phyloP scores from a whole-genome alignment of 2,113 vertebrate species.

The Numenius arquata region DNA sequence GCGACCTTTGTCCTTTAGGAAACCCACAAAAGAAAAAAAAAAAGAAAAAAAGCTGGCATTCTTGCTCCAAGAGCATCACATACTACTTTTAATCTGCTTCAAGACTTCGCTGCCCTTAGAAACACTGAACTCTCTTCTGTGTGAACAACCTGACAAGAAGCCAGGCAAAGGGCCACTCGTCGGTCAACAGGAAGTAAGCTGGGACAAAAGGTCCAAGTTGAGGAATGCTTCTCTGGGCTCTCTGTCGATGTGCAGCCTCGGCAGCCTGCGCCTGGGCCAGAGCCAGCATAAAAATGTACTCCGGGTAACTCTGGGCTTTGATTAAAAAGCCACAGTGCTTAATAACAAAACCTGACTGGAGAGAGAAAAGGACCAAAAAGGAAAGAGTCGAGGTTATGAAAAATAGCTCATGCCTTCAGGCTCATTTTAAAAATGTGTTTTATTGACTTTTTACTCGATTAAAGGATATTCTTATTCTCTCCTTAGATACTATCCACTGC shows the following conservation, averaged over 20 bases:
- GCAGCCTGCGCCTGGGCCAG: constrained; percentile 68
- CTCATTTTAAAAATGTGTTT: constrained; percentile 33
- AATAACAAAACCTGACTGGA: constrained; percentile 42
- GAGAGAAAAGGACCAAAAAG: neutral
- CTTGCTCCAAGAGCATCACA: constrained; percentile 16
- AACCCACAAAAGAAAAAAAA: neutral
- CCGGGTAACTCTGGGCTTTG: constrained; percentile 45
- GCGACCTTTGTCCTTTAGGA: constrained; percentile 42
- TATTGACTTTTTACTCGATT: constrained; percentile 44
- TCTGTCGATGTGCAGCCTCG: constrained; percentile 74
- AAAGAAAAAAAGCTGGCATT: neutral
- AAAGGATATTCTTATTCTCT: constrained; percentile 45
- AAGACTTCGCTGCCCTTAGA: constrained; percentile 36
- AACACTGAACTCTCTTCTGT: constrained; percentile 67
- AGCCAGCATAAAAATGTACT: constrained; percentile 68
- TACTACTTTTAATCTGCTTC: constrained; percentile 52
- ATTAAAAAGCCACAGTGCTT: constrained; percentile 59
- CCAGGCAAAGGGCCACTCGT: constrained; percentile 65
- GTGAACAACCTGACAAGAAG: constrained; percentile 60
- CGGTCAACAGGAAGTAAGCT: constrained; percentile 83
- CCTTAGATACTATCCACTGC: neutral
- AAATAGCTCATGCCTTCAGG: neutral
- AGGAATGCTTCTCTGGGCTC: constrained; percentile 76
- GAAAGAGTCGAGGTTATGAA: constrained; percentile 10
- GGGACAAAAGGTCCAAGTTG: constrained; percentile 85